A percentile compares a stretch with the other conserved stretches of the same genome.
Evolutionary conservation across 1,140 invertebrate species (phyloP).

Genomic region (Streblospio benedicti): DNA sequence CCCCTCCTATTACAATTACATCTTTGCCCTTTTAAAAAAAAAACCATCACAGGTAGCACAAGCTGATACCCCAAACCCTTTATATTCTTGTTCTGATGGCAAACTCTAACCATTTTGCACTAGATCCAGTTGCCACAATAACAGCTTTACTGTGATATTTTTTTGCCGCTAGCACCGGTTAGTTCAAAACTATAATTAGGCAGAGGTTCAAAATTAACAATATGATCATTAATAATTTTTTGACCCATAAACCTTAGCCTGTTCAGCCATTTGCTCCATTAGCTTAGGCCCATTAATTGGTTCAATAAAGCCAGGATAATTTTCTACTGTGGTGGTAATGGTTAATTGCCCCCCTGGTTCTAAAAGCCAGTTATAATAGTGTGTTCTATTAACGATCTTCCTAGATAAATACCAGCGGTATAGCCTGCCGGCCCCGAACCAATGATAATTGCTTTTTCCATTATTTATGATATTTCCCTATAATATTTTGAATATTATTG

Average conservation of each 20-base stretch:
- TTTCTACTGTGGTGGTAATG: slow-evolving; percentile 35
- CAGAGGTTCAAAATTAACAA: neutral
- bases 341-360: slow-evolving; percentile 29
- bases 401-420: slow-evolving; percentile 33
- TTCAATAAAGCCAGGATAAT: slow-evolving; percentile 24
- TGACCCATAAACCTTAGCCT: neutral
- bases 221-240: neutral
- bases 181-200: neutral
- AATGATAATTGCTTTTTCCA: slow-evolving; percentile 19
- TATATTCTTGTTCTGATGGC: slow-evolving; percentile 14
- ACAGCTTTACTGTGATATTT: slow-evolving; percentile 8
- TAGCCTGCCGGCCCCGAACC: slow-evolving; percentile 32
- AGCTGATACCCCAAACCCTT: slow-evolving; percentile 19
- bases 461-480: no score
- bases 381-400: slow-evolving; percentile 27
- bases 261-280: neutral
- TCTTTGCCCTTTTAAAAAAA: slow-evolving; percentile 17
- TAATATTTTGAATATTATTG: no score
- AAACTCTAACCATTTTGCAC: slow-evolving; percentile 19
- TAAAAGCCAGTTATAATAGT: slow-evolving; percentile 22
- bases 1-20: slow-evolving; percentile 19
- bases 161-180: neutral
- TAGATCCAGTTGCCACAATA: slow-evolving; percentile 23
- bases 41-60: slow-evolving; percentile 24
- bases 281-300: slow-evolving; percentile 21